phyloP scores from a whole-genome alignment of 2,797 vertebrate genomes.

The Sebastes itinus region DNA sequence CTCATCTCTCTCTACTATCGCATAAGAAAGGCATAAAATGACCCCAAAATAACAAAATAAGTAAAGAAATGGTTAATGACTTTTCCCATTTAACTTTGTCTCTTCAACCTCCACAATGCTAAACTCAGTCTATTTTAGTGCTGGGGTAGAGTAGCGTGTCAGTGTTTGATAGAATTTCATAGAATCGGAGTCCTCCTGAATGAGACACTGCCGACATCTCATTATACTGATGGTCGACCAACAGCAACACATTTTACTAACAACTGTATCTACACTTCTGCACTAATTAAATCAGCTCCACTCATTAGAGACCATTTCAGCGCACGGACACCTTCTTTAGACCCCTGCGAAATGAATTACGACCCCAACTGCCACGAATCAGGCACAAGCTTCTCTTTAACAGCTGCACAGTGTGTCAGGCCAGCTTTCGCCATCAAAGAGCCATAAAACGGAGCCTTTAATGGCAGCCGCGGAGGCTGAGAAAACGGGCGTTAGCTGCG shows the following conservation, averaged over 20 bases:
- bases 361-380: slow-evolving; percentile 39
- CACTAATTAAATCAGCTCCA: slow-evolving; percentile 9
- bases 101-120: not conserved
- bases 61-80: not conserved
- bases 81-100: not conserved
- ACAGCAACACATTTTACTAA: not conserved
- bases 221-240: not conserved
- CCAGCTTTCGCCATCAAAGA: slow-evolving; percentile 58
- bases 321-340: slow-evolving; percentile 17
- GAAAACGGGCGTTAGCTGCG: slow-evolving; percentile 47
- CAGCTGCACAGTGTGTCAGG: slow-evolving; percentile 54
- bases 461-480: slow-evolving; percentile 39
- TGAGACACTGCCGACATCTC: not conserved
- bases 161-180: not conserved
- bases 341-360: slow-evolving; percentile 44
- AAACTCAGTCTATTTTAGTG: not conserved
- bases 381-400: slow-evolving; percentile 42
- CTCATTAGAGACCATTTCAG: slow-evolving; percentile 23
- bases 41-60: not conserved
- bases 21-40: not conserved
- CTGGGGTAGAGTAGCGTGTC: not conserved
- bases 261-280: slow-evolving; percentile 3
- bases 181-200: not conserved
- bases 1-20: not conserved
- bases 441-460: slow-evolving; percentile 60